These are phyloP conservation scores for Melanotaenia parkinsoni DNA, from an alignment of 2,797 vertebrate species.

Conservation along the genomic window DNA sequence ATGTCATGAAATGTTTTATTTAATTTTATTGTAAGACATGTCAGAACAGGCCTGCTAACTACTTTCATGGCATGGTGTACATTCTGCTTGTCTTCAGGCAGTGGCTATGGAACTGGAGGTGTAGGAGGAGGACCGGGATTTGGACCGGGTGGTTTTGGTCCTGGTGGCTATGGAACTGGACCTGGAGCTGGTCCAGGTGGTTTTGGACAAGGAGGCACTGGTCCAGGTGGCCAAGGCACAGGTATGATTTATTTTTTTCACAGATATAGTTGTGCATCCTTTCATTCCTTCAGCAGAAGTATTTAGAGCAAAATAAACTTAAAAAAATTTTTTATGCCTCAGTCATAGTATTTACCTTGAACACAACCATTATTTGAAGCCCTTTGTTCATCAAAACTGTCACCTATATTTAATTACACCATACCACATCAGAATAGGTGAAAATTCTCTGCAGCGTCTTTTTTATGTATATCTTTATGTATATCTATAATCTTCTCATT, in stretches of 20 bases:
- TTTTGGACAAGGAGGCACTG: slow-evolving; percentile 52
- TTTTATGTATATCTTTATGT: not conserved
- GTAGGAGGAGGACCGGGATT: slow-evolving; percentile 49
- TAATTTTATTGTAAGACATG: not conserved
- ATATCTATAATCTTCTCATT: slow-evolving; percentile 1
- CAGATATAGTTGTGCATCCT: not conserved
- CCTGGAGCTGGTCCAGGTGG: slow-evolving; percentile 49
- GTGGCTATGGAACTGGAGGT: slow-evolving; percentile 41
- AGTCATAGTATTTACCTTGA: not conserved
- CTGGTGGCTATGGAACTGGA: slow-evolving; percentile 55
- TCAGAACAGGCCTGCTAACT: not conserved
- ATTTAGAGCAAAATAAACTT: not conserved
- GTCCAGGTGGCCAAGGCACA: slow-evolving; percentile 57
- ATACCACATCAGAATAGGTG: slow-evolving; percentile 40
- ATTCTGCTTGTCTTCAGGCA: slow-evolving; percentile 23
- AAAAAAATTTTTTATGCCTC: not conserved
- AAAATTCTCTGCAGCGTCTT: slow-evolving; percentile 27
- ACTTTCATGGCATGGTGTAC: not conserved
- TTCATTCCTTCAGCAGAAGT: too few species aligned
- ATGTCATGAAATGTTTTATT: not conserved
- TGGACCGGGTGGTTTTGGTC: slow-evolving; percentile 44
- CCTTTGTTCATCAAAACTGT: not conserved
- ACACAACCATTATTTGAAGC: not conserved
- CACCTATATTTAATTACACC: slow-evolving; percentile 7
- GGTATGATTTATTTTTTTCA: slow-evolving; percentile 5